phyloP scores from a whole-genome alignment of 2,113 vertebrate species.

The Cololabis saira region DNA sequence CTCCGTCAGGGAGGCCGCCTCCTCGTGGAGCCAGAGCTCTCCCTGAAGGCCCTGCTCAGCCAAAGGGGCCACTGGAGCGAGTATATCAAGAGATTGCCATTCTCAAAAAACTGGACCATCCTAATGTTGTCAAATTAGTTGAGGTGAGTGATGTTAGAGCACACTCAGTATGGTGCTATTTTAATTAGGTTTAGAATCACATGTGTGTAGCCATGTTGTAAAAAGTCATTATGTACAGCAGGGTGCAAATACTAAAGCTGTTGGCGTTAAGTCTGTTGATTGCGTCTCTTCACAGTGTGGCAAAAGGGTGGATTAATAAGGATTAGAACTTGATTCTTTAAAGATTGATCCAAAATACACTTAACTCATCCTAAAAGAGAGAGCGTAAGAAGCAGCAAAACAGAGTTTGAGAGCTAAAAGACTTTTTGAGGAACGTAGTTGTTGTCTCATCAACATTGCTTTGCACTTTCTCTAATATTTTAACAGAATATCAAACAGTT shows the following conservation, averaged over 20 bases:
- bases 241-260: too few species aligned
- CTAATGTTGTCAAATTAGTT: constrained; percentile 96
- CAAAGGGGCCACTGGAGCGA: constrained; percentile 92
- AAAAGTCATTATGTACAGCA: neutral
- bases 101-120: constrained; percentile 96
- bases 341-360: too few species aligned
- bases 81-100: constrained; percentile 99
- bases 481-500: neutral
- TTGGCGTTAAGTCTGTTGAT: neutral
- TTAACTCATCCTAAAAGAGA: neutral
- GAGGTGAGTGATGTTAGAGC: constrained; percentile 81
- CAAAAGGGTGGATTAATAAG: neutral
- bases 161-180: neutral
- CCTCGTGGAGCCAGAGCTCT: constrained; percentile 88
- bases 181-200: neutral
- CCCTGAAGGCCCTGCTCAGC: constrained; percentile 86
- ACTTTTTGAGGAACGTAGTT: neutral
- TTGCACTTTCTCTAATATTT: neutral
- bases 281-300: neutral
- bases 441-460: neutral
- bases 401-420: neutral
- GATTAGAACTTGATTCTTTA: neutral
- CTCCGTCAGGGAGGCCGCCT: constrained; percentile 88
- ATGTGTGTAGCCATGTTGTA: neutral
- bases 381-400: neutral